phyloP scores from a whole-genome alignment of 1,140 invertebrate genomes.

The Gonioctena quinquepunctata region DNA sequence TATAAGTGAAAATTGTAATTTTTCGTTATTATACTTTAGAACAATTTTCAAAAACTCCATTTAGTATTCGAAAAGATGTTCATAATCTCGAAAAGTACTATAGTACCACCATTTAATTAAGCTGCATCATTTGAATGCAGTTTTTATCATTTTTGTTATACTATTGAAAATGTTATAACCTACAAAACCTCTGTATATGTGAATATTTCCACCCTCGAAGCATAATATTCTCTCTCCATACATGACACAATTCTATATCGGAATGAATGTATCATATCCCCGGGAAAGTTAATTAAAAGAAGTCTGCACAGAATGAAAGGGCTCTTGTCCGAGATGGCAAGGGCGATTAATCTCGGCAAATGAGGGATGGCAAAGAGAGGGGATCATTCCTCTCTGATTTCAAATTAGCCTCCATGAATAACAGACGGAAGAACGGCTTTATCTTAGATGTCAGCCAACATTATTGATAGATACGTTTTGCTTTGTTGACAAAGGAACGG shows the following conservation, averaged over 20 bases:
- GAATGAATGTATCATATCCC: background rate
- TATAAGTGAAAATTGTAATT: too few species aligned
- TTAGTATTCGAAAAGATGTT: too few species aligned
- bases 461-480: background rate
- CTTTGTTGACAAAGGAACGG: background rate
- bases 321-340: background rate
- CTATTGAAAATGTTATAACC: too few species aligned
- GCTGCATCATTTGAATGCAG: too few species aligned
- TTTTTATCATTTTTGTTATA: too few species aligned
- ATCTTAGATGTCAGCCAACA: background rate
- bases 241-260: background rate
- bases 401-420: background rate
- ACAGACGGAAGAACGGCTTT: background rate
- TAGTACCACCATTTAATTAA: too few species aligned
- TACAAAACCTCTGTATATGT: too few species aligned
- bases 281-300: background rate
- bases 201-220: too few species aligned
- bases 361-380: background rate
- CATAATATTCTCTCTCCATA: too few species aligned
- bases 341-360: background rate
- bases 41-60: too few species aligned
- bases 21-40: too few species aligned
- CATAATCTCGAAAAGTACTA: too few species aligned
- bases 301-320: background rate
- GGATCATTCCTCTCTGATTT: background rate